phyloP scores from a whole-genome alignment of 2,888 invertebrate species.

The Perizoma affinitatum region DNA sequence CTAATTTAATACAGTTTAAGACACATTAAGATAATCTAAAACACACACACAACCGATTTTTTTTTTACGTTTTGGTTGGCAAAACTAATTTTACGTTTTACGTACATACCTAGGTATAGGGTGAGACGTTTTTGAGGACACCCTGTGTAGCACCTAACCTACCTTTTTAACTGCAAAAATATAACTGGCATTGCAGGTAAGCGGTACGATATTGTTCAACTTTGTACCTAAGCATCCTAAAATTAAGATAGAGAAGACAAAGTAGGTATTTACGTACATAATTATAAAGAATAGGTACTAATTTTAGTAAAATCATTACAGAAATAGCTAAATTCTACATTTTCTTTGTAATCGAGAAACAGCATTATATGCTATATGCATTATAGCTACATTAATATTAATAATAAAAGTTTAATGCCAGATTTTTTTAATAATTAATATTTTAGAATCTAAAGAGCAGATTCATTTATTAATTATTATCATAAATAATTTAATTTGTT shows the following conservation, averaged over 20 bases:
- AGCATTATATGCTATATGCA: slow-evolving; percentile 57
- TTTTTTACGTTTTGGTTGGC: too few relatives aligned
- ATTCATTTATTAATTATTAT: slow-evolving; percentile 40
- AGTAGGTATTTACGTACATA: neutral
- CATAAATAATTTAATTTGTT: slow-evolving; percentile 37
- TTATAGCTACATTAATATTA: slow-evolving; percentile 41
- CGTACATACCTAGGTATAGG: too few relatives aligned
- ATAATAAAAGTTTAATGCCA: slow-evolving; percentile 54
- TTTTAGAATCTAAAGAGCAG: slow-evolving; percentile 46
- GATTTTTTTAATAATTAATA: slow-evolving; percentile 50
- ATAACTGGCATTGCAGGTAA: too few relatives aligned
- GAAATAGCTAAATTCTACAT: slow-evolving; percentile 4
- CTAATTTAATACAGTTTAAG: too few relatives aligned
- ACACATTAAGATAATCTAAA: too few relatives aligned
- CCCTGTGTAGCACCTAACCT: too few relatives aligned
- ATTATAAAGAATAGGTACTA: slow-evolving; percentile 4
- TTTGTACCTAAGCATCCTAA: neutral
- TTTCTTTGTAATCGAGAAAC: slow-evolving; percentile 22
- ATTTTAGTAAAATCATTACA: slow-evolving; percentile 12
- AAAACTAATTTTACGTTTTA: too few relatives aligned
- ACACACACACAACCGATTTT: too few relatives aligned
- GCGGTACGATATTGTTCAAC: neutral
- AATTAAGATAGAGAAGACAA: too few relatives aligned
- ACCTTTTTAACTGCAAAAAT: too few relatives aligned
- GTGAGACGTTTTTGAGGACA: too few relatives aligned